A percentile compares a stretch with the other conserved stretches of the same genome.
Evolutionary conservation across 2,888 invertebrate genomes (phyloP).

Genomic region (Augochlorella aurata): DNA sequence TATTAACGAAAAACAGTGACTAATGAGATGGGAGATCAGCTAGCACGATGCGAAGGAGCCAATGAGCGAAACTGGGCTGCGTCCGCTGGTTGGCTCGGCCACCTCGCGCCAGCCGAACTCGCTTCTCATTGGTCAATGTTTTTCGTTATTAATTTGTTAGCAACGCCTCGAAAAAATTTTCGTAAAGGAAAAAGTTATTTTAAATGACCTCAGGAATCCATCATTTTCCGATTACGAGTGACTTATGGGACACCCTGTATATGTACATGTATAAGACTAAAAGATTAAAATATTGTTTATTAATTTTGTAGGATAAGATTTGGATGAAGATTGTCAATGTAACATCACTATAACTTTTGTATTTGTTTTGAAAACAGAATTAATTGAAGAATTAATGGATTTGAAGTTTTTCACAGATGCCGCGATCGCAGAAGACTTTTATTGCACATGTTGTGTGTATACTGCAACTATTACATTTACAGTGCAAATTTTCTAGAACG

Average conservation of each 20-base stretch:
- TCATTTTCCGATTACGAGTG: not conserved
- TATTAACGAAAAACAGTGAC: too few species aligned
- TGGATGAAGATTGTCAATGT: not conserved
- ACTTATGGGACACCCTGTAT: not conserved
- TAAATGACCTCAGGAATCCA: not conserved
- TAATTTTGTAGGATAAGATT: not conserved
- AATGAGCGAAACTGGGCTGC: too few species aligned
- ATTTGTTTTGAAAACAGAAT: not conserved
- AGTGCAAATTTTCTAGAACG: conserved; percentile 27
- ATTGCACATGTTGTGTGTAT: not conserved
- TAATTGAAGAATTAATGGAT: not conserved
- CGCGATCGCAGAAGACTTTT: not conserved
- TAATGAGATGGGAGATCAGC: too few species aligned
- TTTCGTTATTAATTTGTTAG: too few species aligned
- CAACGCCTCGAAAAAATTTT: too few species aligned
- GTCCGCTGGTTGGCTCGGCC: too few species aligned
- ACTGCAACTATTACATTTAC: not conserved
- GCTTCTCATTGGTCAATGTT: too few species aligned
- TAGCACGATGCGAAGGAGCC: too few species aligned
- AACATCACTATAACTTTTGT: not conserved
- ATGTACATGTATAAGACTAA: not conserved
- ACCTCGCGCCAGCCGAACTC: too few species aligned
- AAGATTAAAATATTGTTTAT: not conserved
- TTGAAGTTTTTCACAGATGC: not conserved
- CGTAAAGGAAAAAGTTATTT: too few species aligned